These are phyloP conservation scores for Notolabrus celidotus DNA, from an alignment of 2,797 vertebrate genomes.

Conservation along the genomic window DNA sequence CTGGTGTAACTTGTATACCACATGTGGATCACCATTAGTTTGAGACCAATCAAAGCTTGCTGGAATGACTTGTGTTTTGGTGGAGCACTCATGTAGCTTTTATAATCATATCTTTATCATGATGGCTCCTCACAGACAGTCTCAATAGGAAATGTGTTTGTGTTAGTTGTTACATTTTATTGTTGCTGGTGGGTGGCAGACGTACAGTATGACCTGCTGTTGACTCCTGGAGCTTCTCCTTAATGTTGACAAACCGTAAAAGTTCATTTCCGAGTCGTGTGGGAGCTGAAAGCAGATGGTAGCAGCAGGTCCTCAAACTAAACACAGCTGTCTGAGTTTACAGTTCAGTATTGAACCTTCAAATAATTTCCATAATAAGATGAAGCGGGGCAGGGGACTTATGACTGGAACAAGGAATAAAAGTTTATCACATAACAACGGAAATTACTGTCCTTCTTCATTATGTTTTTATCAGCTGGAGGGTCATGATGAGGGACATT, in stretches of 20 bases:
- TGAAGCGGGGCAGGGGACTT: neutral
- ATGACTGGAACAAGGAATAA: slow-evolving; percentile 37
- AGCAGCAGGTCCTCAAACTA: slow-evolving; percentile 25
- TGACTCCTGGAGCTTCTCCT: slow-evolving; percentile 1
- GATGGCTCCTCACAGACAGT: neutral
- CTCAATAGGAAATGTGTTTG: slow-evolving; percentile 29
- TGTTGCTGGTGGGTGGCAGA: slow-evolving; percentile 6
- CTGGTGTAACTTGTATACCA: no score
- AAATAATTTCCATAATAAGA: slow-evolving; percentile 17
- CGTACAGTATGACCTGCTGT: slow-evolving; percentile 9
- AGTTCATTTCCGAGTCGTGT: slow-evolving; percentile 62
- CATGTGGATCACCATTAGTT: no score
- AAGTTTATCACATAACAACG: slow-evolving; percentile 51
- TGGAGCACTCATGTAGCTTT: neutral
- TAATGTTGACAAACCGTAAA: slow-evolving; percentile 54
- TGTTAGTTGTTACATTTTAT: neutral
- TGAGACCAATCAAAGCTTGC: no score
- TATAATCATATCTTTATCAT: neutral
- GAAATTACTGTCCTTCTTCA: slow-evolving; percentile 64
- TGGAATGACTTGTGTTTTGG: neutral
- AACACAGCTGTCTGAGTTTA: slow-evolving; percentile 49
- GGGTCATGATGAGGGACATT: slow-evolving; percentile 15
- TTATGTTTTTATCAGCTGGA: slow-evolving; percentile 35
- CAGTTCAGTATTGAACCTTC: slow-evolving; percentile 21
- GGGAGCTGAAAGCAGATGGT: slow-evolving; percentile 18